Conservation (phyloP, 2,797 vertebrate species). For the Thripadectes ignobilis region DNA sequence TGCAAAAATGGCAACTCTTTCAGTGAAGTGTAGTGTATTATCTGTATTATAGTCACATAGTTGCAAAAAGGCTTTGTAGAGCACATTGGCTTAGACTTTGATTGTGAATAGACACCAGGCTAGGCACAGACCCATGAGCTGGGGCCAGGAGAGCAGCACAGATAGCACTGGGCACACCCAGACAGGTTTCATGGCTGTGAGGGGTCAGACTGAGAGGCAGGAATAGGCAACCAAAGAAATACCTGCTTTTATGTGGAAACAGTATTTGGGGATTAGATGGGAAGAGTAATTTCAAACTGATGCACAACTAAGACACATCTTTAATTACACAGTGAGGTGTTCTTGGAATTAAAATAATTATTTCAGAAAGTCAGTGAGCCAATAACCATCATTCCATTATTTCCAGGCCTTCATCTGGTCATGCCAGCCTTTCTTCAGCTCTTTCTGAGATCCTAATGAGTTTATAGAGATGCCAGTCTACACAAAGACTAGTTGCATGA, state of each 20-base stretch:
- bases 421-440: not conserved
- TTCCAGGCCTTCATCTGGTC: not conserved
- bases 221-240: not conserved
- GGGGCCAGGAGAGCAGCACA: not conserved
- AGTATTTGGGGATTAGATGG: not conserved
- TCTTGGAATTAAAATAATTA: not conserved
- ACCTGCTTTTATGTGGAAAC: not conserved
- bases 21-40: not conserved
- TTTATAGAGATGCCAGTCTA: not conserved
- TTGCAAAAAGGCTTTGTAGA: not conserved
- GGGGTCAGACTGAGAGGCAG: not conserved
- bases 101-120: not conserved
- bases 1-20: not conserved
- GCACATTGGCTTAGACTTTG: not conserved
- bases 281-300: not conserved
- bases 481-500: rapidly evolving
- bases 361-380: not conserved
- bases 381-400: not conserved
- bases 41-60: not conserved
- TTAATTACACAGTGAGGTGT: not conserved
- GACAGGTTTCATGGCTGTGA: not conserved
- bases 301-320: not conserved
- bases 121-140: not conserved
- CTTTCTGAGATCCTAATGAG: not conserved
- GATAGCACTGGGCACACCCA: not conserved